Conservation (phyloP, 2,113 vertebrate genomes). For the Theristicus caerulescens region DNA sequence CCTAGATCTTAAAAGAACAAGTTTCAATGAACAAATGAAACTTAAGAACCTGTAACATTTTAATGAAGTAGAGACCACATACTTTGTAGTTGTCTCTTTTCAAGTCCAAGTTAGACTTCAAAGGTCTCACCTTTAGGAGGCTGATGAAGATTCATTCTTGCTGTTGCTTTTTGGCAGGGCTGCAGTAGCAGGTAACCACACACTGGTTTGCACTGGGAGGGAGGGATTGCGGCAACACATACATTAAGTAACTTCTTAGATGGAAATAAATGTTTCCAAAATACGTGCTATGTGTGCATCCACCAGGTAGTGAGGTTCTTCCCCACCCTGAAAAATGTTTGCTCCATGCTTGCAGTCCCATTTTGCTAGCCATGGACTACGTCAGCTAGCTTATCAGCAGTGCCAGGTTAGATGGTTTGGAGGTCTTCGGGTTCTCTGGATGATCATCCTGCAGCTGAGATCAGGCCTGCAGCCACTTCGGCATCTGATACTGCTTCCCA, state of each 20-base stretch:
- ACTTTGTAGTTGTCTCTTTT: slow-evolving; percentile 19
- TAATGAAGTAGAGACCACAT: slow-evolving; percentile 9
- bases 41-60: neutral
- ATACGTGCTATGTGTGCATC: neutral
- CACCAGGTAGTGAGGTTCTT: neutral
- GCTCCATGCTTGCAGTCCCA: neutral
- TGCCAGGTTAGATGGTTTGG: neutral
- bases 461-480: neutral
- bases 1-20: neutral
- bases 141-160: neutral
- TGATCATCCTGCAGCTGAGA: neutral
- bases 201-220: neutral
- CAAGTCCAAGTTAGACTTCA: neutral
- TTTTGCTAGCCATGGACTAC: neutral
- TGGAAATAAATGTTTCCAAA: neutral
- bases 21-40: neutral
- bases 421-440: neutral
- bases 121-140: neutral
- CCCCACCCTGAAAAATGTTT: neutral
- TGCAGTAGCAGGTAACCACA: neutral
- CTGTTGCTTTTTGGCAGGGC: neutral
- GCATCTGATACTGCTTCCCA: neutral
- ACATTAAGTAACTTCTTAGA: neutral
- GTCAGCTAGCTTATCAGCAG: neutral
- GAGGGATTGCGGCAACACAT: neutral